phyloP scores from a whole-genome alignment of 2,888 invertebrate species.

The Lordiphosa fenestrarum region DNA sequence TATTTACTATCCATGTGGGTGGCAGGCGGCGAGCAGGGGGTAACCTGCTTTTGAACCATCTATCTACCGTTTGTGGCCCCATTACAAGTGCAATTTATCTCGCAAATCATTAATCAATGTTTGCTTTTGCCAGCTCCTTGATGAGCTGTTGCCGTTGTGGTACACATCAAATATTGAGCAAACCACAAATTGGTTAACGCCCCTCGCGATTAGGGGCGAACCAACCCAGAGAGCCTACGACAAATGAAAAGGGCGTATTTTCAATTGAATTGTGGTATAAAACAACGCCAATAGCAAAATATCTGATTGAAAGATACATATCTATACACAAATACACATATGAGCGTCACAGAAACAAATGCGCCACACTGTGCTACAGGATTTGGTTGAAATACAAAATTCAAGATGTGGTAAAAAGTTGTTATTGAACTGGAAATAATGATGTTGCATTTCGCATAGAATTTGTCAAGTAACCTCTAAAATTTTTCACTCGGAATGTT shows the following conservation, averaged over 20 bases:
- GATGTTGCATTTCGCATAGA: too few relatives aligned
- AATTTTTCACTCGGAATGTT: too few relatives aligned
- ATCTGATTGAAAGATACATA: constrained; percentile 55
- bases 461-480: too few relatives aligned
- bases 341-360: constrained; percentile 4
- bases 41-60: constrained; percentile 43
- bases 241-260: constrained; percentile 62
- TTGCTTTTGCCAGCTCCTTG: constrained; percentile 18
- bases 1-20: constrained; percentile 56
- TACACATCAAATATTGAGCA: constrained; percentile 32
- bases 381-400: not conserved
- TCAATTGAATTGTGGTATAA: constrained; percentile 56
- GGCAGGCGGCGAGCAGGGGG: constrained; percentile 34
- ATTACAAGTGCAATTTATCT: constrained; percentile 75
- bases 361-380: constrained; percentile 41
- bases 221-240: constrained; percentile 17
- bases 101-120: constrained; percentile 67
- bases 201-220: constrained; percentile 40
- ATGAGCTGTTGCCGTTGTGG: not conserved
- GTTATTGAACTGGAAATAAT: too few relatives aligned
- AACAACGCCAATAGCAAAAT: constrained; percentile 33
- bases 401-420: too few relatives aligned
- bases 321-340: constrained; percentile 19
- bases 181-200: constrained; percentile 43
- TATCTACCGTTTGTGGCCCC: constrained; percentile 36